Evolutionary conservation across 2,888 invertebrate species (phyloP).

Genomic region (Pseudanteris insignis): DNA sequence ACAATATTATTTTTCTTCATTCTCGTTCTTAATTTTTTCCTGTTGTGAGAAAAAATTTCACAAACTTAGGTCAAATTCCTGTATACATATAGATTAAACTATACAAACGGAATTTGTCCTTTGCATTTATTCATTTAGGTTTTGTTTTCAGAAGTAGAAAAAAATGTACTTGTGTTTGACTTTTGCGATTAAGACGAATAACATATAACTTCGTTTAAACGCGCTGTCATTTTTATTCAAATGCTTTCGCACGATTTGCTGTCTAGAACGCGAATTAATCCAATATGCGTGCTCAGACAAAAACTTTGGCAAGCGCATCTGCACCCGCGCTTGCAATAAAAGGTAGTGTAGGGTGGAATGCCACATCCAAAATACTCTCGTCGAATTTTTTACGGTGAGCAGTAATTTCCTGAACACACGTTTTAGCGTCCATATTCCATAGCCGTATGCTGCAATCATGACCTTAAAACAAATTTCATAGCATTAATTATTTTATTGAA

Average conservation of each 20-base stretch:
- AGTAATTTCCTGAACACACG: conserved; percentile 99
- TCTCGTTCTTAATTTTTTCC: no score
- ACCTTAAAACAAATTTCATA: no score
- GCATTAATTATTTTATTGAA: no score
- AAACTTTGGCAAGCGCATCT: conserved; percentile 98
- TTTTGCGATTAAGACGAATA: conserved; percentile 47
- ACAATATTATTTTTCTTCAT: no score
- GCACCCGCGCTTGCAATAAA: conserved; percentile 99
- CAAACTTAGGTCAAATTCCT: conserved; percentile 52
- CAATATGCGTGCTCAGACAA: conserved; percentile 72
- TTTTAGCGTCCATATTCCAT: conserved; percentile 99
- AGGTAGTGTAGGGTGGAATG: conserved; percentile 98
- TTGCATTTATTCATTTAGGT: no score
- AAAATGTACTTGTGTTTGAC: conserved; percentile 53
- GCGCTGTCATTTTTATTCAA: background rate
- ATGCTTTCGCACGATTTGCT: background rate
- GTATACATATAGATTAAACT: conserved; percentile 61
- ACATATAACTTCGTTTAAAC: conserved; percentile 40
- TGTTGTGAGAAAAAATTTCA: no score
- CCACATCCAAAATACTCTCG: conserved; percentile 98
- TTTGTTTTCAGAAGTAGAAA: conserved; percentile 57
- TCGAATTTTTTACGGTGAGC: conserved; percentile 99
- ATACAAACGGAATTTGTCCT: conserved; percentile 57
- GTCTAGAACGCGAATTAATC: conserved; percentile 6
- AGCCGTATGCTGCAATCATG: conserved; percentile 98